Evolutionary conservation across 23 tunicate genomes (phyloP).

Genomic region (Halocynthia aurantium): DNA sequence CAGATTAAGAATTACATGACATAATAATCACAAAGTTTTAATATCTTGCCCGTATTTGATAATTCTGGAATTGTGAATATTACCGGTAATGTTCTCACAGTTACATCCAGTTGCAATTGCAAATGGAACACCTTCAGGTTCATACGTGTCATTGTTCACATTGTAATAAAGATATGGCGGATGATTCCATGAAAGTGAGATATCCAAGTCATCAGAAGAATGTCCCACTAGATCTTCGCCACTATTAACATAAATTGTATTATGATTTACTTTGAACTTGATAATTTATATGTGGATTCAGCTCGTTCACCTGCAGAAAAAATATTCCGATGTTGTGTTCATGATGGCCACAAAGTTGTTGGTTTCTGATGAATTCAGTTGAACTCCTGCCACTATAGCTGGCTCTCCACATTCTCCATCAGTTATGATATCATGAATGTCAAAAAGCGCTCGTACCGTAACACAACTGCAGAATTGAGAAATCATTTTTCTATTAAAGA

Average conservation of each 20-base stretch:
- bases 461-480: conserved; percentile 12
- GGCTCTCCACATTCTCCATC: conserved; percentile 10
- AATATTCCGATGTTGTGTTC: conserved; percentile 10
- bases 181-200: conserved; percentile 22
- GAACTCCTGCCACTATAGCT: neutral
- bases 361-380: neutral
- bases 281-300: neutral
- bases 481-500: too few relatives aligned
- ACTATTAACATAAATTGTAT: neutral
- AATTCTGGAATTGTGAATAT: too few relatives aligned
- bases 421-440: conserved; percentile 4
- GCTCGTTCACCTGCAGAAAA: conserved; percentile 19
- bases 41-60: too few relatives aligned
- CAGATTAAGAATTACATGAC: too few relatives aligned
- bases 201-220: conserved; percentile 13
- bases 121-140: conserved; percentile 1
- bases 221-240: neutral
- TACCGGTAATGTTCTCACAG: neutral
- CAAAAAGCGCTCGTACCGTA: conserved; percentile 4
- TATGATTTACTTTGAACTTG: too few relatives aligned
- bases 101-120: conserved; percentile 5
- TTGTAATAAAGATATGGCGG: conserved; percentile 18
- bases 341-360: conserved; percentile 9
- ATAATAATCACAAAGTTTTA: too few relatives aligned
- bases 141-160: conserved; percentile 8